Base-by-base conservation (phyloP, 2,888 invertebrate genomes). In the Hirudinaria manillensis region DNA sequence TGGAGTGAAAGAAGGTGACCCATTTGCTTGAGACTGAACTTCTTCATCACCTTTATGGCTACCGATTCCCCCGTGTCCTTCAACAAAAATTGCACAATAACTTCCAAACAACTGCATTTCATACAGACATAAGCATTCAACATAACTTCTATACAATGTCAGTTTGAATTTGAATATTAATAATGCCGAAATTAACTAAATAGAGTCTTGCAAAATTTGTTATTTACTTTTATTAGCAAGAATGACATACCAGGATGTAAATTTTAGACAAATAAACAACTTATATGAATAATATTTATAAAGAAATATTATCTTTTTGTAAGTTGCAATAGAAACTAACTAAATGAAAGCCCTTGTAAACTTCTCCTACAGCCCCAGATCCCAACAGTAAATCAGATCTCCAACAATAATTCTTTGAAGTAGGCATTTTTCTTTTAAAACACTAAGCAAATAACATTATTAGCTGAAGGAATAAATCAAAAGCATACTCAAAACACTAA, bases 1-100 rank as follows among this genome's bases (percentile, higher is more conserved):
- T 96, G 96, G 0, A 96, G 95, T 84, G 94, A 93, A 80, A 91
- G 91, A 0, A 95, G 94, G 34, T 96, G 89, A 91, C 94, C 92
- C 81, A 94, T 93, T 83, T 94, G 94, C 34, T 94, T 88, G 80
- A 94, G 93, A 85, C 95, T 96, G 85, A 97, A 97, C 0, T 95
- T 95, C 70, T 75, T 75, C 29, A 56, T 53, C 73, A 73, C 73
- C 86, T 97, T 97, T 0, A 78, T 75, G 13, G 78, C 77, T 68
- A 65, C 77, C 32, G 77, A 16, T 24, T 78, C 77, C 19, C 78
- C 77, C 10, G 77, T 78, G 45, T 72, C 70, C 78, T 78, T 45
- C 45, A 45, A 65, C 36, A 75, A 71, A 55, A 55, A 24, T 61
- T 24, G 71, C 51, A 32, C 34, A 53, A 51, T 51, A 27, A 32